phyloP scores from a whole-genome alignment of 30 jellyfish, hydroid and myxozoan species.

The Aurelia coerulea region DNA sequence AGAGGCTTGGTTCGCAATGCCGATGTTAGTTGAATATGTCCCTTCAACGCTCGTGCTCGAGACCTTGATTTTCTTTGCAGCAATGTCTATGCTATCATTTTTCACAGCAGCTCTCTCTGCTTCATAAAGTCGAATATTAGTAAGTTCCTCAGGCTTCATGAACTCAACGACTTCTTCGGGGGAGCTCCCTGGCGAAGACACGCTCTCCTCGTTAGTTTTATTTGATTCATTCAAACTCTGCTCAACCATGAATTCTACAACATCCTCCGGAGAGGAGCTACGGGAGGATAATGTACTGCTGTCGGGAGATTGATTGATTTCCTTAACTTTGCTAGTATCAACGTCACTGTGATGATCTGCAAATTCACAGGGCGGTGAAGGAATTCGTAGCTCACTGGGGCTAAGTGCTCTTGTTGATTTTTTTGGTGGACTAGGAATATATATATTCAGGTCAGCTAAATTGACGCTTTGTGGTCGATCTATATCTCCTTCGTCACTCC shows the following conservation, averaged over 20 bases:
- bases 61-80: neutral
- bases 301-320: neutral
- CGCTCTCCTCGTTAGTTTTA: neutral
- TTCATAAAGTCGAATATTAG: slow-evolving; percentile 7
- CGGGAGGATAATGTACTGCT: slow-evolving; percentile 28
- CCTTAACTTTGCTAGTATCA: too few species aligned
- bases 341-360: neutral
- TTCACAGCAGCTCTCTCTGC: neutral
- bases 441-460: slow-evolving; percentile 48
- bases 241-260: slow-evolving; percentile 39
- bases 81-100: neutral
- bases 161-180: slow-evolving; percentile 55
- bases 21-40: neutral
- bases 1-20: too few species aligned
- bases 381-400: slow-evolving; percentile 35
- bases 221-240: neutral
- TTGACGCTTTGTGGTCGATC: slow-evolving; percentile 65
- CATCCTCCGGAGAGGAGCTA: slow-evolving; percentile 61
- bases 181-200: neutral
- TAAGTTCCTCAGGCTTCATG: slow-evolving; percentile 28
- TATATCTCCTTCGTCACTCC: neutral
- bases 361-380: slow-evolving; percentile 59
- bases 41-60: neutral
- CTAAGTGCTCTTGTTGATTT: slow-evolving; percentile 40
- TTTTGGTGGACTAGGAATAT: slow-evolving; percentile 65